Base-by-base conservation (phyloP, 2,888 invertebrate species). In the Chaitophorus viminalis region DNA sequence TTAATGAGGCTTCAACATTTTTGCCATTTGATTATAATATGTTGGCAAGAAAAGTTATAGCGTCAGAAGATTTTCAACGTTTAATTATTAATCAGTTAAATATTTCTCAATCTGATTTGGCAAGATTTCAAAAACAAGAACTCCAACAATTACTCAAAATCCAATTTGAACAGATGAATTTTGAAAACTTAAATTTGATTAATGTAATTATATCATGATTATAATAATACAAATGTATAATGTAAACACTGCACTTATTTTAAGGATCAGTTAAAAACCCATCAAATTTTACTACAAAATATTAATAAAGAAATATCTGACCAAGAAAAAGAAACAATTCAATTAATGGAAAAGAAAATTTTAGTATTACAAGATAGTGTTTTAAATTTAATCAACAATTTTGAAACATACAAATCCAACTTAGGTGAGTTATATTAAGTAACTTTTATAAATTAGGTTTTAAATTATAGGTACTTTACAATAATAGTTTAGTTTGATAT, bases 1-100 rank as follows among this genome's bases (percentile, higher is more conserved):
- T 65, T 31, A n/a, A 60, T 31, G 60, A 87, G 60, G 65, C 74
- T 65, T 5, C 36, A 39, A 18, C 31, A 29, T 29, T 74, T 18
- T 79, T 72, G n/a, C 54, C 87, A 9, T 74, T 87, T 87, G 87
- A 87, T 65, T 87, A 87, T 60, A 60, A 87, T 81, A 25, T 87
- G 29, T 74, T 87, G 14, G 87, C 81, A 65, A 87, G 39, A 74
- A 79, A 79, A 75, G n/a, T 87, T 60, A 54, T 87, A 39, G 87
- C 78, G 65, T 79, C 79, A 31, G 81, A 87, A 65, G 79, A 87
- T 75, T 87, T 87, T 74, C 87, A 87, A 65, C 81, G 18, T 39
- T 1, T 79, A n/a, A 54, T 87, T 65, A 74, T 39, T 11, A 81
- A 87, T 46, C 39, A 87, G 6, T 65, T 87, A 79, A 87, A 87